phyloP scores from a whole-genome alignment of 2,797 vertebrate genomes.

The Sphenopsis melanotis region DNA sequence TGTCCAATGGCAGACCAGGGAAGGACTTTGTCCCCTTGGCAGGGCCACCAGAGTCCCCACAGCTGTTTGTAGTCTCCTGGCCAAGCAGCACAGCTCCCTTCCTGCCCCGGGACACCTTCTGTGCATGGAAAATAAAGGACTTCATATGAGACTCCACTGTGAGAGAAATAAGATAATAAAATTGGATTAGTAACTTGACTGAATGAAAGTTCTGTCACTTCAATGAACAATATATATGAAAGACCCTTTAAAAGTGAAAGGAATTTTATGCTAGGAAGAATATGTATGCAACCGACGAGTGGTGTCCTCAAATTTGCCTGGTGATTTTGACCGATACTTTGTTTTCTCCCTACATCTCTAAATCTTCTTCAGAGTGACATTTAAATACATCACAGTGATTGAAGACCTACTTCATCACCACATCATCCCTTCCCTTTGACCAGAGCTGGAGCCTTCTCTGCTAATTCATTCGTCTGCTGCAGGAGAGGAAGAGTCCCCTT shows the following conservation, averaged over 20 bases:
- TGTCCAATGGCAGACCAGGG: neutral
- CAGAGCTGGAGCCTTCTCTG: slow-evolving; percentile 39
- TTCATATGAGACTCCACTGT: neutral
- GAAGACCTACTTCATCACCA: slow-evolving; percentile 35
- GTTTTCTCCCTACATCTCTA: slow-evolving; percentile 3
- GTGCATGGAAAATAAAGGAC: neutral
- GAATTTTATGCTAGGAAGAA: neutral
- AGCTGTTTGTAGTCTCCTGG: neutral
- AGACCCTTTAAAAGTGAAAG: neutral
- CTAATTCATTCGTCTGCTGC: slow-evolving; percentile 32
- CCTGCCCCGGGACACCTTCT: neutral
- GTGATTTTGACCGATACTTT: neutral
- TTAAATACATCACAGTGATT: slow-evolving; percentile 49
- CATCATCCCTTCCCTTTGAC: slow-evolving; percentile 50
- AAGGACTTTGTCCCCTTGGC: neutral
- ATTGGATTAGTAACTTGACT: neutral
- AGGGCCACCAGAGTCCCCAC: neutral
- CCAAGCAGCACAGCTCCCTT: neutral
- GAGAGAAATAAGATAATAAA: neutral
- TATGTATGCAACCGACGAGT: rapidly evolving
- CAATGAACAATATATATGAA: neutral
- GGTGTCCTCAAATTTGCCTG: neutral
- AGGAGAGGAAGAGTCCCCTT: slow-evolving; percentile 25
- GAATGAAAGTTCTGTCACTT: neutral
- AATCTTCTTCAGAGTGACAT: slow-evolving; percentile 7